A percentile compares a stretch with the other conserved stretches of the same genome.
These are phyloP conservation scores for Triplophysa rosa DNA, from an alignment of 2,113 vertebrate genomes.

Conservation along the genomic window DNA sequence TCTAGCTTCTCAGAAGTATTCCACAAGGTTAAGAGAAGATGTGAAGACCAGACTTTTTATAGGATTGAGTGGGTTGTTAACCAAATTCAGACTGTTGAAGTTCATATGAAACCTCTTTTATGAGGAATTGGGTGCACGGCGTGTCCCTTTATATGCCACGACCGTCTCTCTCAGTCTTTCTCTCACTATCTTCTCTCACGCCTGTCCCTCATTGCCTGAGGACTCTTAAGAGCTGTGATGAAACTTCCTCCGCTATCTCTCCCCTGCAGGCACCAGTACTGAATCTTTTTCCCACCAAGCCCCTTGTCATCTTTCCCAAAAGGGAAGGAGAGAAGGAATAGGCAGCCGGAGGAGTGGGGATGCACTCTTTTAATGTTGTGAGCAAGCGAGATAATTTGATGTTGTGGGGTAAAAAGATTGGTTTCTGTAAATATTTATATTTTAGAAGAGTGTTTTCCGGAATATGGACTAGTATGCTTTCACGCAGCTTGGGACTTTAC, in stretches of 20 bases:
- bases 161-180: constrained; percentile 17
- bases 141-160: not conserved
- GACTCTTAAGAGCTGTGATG: constrained; percentile 61
- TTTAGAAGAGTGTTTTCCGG: not conserved
- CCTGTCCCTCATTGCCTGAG: constrained; percentile 41
- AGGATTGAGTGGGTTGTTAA: not conserved
- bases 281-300: constrained; percentile 70
- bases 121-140: constrained; percentile 11
- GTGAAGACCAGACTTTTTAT: not conserved
- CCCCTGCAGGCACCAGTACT: constrained; percentile 62
- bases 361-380: constrained; percentile 1
- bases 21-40: not conserved
- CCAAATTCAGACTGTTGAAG: constrained; percentile 3
- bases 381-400: not conserved
- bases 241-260: constrained; percentile 67
- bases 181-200: constrained; percentile 7
- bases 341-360: not conserved
- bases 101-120: constrained; percentile 3
- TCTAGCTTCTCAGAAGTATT: not conserved
- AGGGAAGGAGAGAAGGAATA: not conserved
- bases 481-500: too few relatives aligned
- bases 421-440: not conserved
- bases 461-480: not conserved
- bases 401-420: not conserved
- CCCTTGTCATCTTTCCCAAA: constrained; percentile 66